A percentile compares a stretch with the other conserved stretches of the same genome.
Conservation (phyloP, 1,140 invertebrate species). For the Leptinotarsa lineolata region DNA sequence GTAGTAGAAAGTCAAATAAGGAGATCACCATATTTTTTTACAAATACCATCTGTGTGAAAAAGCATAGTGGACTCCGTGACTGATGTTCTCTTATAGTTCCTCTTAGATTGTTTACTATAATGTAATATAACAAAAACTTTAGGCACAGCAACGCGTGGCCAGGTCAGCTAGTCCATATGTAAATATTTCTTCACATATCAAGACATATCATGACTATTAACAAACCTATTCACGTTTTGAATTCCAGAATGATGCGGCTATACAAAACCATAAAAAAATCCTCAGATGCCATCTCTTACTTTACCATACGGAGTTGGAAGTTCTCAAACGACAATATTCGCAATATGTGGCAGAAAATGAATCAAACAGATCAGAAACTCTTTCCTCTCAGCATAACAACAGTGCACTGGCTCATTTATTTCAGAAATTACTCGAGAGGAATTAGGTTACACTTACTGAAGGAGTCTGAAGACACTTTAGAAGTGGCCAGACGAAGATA, state of each 20-base stretch:
- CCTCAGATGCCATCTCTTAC: too few relatives aligned
- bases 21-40: too few relatives aligned
- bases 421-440: conserved; percentile 61
- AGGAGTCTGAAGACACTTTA: conserved; percentile 63
- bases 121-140: too few relatives aligned
- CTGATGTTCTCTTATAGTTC: too few relatives aligned
- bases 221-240: not conserved
- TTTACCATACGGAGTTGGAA: conserved; percentile 73
- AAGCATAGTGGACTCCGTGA: too few relatives aligned
- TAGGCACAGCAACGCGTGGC: too few relatives aligned
- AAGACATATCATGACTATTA: too few relatives aligned
- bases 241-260: conserved; percentile 2
- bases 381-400: conserved; percentile 71
- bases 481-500: conserved; percentile 54
- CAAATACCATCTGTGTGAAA: too few relatives aligned
- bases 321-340: conserved; percentile 69
- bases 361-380: conserved; percentile 61
- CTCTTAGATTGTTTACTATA: too few relatives aligned
- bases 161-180: too few relatives aligned
- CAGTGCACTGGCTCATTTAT: conserved; percentile 64
- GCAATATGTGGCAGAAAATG: conserved; percentile 62
- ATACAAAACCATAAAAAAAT: not conserved
- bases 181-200: not conserved
- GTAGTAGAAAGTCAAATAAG: too few relatives aligned
- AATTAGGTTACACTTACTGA: conserved; percentile 63